Conservation (phyloP, 2,113 vertebrate genomes). For the Entosphenus tridentatus region DNA sequence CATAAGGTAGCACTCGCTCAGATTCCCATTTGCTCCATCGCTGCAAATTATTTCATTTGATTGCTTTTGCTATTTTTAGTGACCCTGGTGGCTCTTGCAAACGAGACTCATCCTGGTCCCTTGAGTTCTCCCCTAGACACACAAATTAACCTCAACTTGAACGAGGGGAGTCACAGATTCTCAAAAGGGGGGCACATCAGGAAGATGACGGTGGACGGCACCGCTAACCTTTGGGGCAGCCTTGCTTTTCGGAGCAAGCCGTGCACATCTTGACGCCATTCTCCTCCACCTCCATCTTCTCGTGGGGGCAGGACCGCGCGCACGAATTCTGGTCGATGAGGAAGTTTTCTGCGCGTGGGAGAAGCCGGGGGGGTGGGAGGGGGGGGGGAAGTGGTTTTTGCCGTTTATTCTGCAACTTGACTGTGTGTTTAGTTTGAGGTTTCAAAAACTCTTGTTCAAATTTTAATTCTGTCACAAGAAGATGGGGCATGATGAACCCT, state of each 20-base stretch:
- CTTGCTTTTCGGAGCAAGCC: background rate
- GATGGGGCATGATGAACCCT: background rate
- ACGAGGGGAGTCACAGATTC: background rate
- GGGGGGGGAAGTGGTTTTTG: background rate
- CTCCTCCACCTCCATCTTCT: slow-evolving; percentile 4
- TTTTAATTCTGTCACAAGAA: background rate
- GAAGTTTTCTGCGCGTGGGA: background rate
- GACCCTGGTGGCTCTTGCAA: background rate
- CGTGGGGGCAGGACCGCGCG: background rate
- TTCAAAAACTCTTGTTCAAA: background rate
- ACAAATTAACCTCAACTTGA: background rate
- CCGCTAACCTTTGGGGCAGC: background rate
- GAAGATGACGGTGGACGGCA: background rate
- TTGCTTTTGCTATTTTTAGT: background rate
- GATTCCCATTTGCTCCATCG: too few relatives aligned
- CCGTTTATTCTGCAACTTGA: background rate
- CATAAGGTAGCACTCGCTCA: too few relatives aligned
- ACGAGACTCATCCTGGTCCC: background rate
- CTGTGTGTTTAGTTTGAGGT: background rate
- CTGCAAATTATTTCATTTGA: background rate
- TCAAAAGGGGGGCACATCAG: background rate
- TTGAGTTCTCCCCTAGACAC: background rate
- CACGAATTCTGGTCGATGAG: background rate
- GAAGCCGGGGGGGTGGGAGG: background rate
- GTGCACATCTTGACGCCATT: background rate